Evolutionary conservation across 1,140 invertebrate species (phyloP).

Genomic region (Chlorops oryzae): DNA sequence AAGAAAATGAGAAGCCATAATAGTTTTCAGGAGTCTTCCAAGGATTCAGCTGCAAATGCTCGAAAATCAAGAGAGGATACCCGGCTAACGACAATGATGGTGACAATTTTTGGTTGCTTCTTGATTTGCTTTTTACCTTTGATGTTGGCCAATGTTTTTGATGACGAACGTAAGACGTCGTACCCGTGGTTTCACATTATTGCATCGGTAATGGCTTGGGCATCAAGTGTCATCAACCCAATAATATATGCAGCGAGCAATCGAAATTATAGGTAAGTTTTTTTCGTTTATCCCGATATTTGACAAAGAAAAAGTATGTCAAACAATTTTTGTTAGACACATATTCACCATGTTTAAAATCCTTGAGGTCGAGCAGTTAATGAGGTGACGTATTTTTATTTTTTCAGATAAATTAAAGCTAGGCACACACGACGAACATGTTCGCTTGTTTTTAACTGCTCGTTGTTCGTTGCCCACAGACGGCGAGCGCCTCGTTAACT

Average conservation of each 20-base stretch:
- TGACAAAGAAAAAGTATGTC: neutral
- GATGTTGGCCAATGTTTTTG: constrained; percentile 78
- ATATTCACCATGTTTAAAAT: neutral
- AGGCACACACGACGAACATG: too few species aligned
- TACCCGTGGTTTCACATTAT: constrained; percentile 71
- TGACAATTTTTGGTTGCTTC: constrained; percentile 79
- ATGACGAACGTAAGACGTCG: constrained; percentile 58
- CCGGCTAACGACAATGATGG: constrained; percentile 74
- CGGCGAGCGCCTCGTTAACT: too few species aligned
- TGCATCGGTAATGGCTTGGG: constrained; percentile 78
- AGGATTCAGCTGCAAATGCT: constrained; percentile 29
- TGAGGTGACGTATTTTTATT: too few species aligned
- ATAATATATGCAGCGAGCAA: constrained; percentile 83
- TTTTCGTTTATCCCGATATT: neutral
- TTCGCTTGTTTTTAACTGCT: too few species aligned
- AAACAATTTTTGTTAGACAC: neutral
- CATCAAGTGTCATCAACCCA: constrained; percentile 78
- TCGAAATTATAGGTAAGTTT: constrained; percentile 60
- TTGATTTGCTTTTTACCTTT: constrained; percentile 76
- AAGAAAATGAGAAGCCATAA: constrained; percentile 53
- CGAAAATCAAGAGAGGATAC: constrained; percentile 60
- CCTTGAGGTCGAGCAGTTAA: too few species aligned
- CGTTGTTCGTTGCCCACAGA: too few species aligned
- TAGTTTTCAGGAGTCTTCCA: constrained; percentile 30
- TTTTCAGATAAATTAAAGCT: too few species aligned